Conservation (phyloP, 2,113 vertebrate species). For the Pogonocichla stellata region DNA sequence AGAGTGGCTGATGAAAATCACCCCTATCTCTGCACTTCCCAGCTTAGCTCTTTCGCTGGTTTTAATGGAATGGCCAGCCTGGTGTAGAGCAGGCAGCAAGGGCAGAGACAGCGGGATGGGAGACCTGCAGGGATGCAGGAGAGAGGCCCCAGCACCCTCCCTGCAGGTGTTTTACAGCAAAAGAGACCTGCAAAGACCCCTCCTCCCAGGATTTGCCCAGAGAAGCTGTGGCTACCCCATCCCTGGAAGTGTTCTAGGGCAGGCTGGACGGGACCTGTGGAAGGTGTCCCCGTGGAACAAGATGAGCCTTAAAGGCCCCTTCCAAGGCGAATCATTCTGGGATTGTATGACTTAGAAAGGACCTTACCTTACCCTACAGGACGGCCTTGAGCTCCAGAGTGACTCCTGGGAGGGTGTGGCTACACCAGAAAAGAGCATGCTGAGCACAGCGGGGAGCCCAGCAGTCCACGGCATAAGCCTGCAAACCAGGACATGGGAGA, state of each 20-base stretch:
- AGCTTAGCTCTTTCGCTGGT: neutral
- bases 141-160: neutral
- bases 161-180: neutral
- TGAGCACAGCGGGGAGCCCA: neutral
- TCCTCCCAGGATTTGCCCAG: neutral
- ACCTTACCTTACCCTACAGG: constrained; percentile 74
- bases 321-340: neutral
- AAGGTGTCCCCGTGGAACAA: neutral
- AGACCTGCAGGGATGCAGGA: neutral
- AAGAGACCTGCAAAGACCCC: neutral
- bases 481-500: neutral
- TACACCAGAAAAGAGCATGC: neutral
- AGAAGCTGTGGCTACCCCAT: neutral
- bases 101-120: fast-evolving
- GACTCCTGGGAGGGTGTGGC: neutral
- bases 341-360: neutral
- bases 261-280: fast-evolving
- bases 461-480: neutral
- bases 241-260: neutral
- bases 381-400: constrained; percentile 37
- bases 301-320: neutral
- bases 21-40: neutral
- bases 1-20: neutral
- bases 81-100: fast-evolving
- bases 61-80: neutral